A percentile compares a stretch with the other conserved stretches of the same genome.
Evolutionary conservation across 2,888 invertebrate genomes (phyloP).

Genomic region (Lydus trimaculatus): DNA sequence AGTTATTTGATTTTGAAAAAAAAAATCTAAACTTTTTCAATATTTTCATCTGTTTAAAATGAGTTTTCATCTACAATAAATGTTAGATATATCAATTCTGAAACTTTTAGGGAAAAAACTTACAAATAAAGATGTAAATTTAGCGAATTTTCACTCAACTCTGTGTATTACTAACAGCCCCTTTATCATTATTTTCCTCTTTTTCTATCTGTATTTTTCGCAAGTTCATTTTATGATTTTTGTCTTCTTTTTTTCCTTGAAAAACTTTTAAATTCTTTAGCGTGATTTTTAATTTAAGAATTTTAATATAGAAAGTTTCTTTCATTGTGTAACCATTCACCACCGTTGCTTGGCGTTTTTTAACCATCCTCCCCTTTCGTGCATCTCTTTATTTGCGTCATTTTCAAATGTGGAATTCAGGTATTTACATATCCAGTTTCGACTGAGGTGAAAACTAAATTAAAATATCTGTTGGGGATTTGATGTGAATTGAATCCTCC

Average conservation of each 20-base stretch:
- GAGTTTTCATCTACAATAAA: background rate
- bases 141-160: slow-evolving; percentile 22
- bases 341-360: background rate
- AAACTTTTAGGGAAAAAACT: slow-evolving; percentile 4
- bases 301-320: slow-evolving; percentile 32
- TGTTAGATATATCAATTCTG: background rate
- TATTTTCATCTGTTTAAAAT: background rate
- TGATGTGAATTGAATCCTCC: slow-evolving; percentile 14
- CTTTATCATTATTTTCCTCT: background rate
- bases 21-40: too few species aligned
- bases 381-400: background rate
- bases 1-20: background rate
- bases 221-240: background rate
- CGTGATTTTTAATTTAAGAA: slow-evolving; percentile 31
- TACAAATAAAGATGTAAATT: slow-evolving; percentile 30
- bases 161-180: slow-evolving; percentile 13
- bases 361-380: background rate
- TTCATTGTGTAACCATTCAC: slow-evolving; percentile 24
- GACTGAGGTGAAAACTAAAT: slow-evolving; percentile 14
- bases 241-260: background rate
- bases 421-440: slow-evolving; percentile 24
- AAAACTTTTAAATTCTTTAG: slow-evolving; percentile 29
- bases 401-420: slow-evolving; percentile 14
- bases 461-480: slow-evolving; percentile 14
- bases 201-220: background rate